phyloP scores from a whole-genome alignment of 2,888 invertebrate genomes.

The Cosmorhoe ocellata region DNA sequence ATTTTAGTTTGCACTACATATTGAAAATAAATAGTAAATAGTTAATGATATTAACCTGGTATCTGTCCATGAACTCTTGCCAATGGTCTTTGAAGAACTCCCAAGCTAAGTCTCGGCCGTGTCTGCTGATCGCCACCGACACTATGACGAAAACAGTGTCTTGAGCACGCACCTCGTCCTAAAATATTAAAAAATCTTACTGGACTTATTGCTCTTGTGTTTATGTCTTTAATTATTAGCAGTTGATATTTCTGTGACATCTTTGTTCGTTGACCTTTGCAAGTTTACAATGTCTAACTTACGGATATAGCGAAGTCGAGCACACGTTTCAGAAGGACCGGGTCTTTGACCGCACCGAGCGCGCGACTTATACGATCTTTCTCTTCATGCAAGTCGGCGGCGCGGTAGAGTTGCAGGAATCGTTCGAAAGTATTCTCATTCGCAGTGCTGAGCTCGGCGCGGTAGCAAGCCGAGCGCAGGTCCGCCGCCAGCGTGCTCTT shows the following conservation, averaged over 20 bases:
- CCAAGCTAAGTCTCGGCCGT: constrained; percentile 95
- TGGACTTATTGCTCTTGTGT: not conserved
- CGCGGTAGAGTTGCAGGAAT: constrained; percentile 90
- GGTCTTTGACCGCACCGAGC: constrained; percentile 90
- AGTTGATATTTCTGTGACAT: too few relatives aligned
- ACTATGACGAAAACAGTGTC: constrained; percentile 95
- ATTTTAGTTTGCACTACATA: too few relatives aligned
- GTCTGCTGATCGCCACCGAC: constrained; percentile 90
- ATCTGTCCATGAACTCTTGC: constrained; percentile 88
- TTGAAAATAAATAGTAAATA: too few relatives aligned
- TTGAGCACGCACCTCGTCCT: constrained; percentile 95
- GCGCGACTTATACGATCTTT: constrained; percentile 94
- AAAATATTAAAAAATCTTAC: constrained; percentile 29
- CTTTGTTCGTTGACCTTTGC: too few relatives aligned
- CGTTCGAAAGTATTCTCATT: constrained; percentile 88
- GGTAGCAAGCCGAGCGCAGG: constrained; percentile 92
- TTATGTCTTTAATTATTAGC: too few relatives aligned
- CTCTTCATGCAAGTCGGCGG: constrained; percentile 95
- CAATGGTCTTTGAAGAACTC: constrained; percentile 94
- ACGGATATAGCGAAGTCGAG: constrained; percentile 92
- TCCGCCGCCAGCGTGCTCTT: constrained; percentile 89
- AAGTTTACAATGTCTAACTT: not conserved
- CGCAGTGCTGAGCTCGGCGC: constrained; percentile 88
- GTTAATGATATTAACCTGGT: constrained; percentile 79
- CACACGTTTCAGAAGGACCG: constrained; percentile 86